A percentile compares a stretch with the other conserved stretches of the same genome.
Evolutionary conservation across 2,113 vertebrate species (phyloP).

Genomic region (Siphamia tubifer): DNA sequence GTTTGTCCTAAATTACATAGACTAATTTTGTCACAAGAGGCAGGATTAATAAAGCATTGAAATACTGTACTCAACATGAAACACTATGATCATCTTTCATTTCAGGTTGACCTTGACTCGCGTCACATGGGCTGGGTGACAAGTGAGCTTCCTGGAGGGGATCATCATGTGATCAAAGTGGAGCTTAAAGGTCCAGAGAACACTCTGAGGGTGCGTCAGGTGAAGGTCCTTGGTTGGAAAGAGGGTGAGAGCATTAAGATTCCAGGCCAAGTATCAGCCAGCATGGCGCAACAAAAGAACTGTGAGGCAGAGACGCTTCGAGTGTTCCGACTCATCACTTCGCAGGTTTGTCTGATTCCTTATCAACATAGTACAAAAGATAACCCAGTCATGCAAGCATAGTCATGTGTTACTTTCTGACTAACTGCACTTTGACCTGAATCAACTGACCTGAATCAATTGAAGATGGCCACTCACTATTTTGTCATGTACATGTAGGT

Average conservation of each 20-base stretch:
- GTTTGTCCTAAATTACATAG: too few species aligned
- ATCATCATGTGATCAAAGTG: slow-evolving; percentile 96
- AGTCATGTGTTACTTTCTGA: too few species aligned
- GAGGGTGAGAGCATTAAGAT: slow-evolving; percentile 97
- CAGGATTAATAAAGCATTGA: too few species aligned
- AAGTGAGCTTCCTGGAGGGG: slow-evolving; percentile 94
- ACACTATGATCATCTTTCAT: not conserved
- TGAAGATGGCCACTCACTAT: not conserved
- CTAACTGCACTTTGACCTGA: too few species aligned
- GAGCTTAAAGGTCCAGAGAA: slow-evolving; percentile 98
- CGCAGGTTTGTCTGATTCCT: slow-evolving; percentile 82
- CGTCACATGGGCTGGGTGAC: slow-evolving; percentile 99
- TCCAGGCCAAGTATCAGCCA: slow-evolving; percentile 93
- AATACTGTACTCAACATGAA: too few species aligned
- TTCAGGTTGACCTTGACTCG: slow-evolving; percentile 93
- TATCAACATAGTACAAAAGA: not conserved
- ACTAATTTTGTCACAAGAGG: too few species aligned
- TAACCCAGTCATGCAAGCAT: too few species aligned
- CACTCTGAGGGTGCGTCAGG: slow-evolving; percentile 95
- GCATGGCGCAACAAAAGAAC: slow-evolving; percentile 95
- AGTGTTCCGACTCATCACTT: slow-evolving; percentile 97
- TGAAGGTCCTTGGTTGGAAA: slow-evolving; percentile 98
- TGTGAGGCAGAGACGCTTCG: slow-evolving; percentile 95
- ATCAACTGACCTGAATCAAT: not conserved
- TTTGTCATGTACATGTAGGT: slow-evolving; percentile 78